Conservation (phyloP, 2,888 invertebrate genomes). For the Drosophila birchii region DNA sequence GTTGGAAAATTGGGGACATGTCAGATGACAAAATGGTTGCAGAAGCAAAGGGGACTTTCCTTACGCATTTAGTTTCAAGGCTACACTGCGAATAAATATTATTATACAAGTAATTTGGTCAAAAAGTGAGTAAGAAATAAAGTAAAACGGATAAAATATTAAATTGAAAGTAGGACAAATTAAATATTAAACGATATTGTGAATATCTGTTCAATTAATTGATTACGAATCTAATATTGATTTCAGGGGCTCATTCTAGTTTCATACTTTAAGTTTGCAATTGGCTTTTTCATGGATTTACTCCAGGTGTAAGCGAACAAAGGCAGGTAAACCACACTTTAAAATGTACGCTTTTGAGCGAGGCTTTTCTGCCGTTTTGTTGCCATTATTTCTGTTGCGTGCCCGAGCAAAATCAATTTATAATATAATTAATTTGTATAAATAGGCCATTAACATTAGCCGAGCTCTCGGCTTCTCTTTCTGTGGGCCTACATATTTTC, state of each 20-base stretch:
- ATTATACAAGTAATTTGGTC: too few species aligned
- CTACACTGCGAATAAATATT: conserved; percentile 9
- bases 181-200: too few species aligned
- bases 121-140: too few species aligned
- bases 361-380: conserved; percentile 14
- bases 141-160: too few species aligned
- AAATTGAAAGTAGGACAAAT: too few species aligned
- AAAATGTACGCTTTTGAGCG: conserved; percentile 14
- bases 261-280: too few species aligned
- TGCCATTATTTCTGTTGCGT: conserved; percentile 25
- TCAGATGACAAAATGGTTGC: conserved; percentile 43
- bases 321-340: background rate
- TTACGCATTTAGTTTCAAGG: conserved; percentile 22
- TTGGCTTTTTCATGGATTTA: background rate
- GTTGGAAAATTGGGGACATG: conserved; percentile 59
- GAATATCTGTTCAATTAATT: too few species aligned
- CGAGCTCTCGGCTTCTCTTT: conserved; percentile 9
- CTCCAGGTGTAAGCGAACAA: background rate
- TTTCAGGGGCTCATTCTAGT: too few species aligned
- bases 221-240: too few species aligned
- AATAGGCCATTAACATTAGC: conserved; percentile 62
- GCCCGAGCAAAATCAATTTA: conserved; percentile 33
- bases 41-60: conserved; percentile 2
- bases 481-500: background rate
- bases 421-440: conserved; percentile 48